Conservation (phyloP, 2,888 invertebrate genomes). For the Rhagium mordax region DNA sequence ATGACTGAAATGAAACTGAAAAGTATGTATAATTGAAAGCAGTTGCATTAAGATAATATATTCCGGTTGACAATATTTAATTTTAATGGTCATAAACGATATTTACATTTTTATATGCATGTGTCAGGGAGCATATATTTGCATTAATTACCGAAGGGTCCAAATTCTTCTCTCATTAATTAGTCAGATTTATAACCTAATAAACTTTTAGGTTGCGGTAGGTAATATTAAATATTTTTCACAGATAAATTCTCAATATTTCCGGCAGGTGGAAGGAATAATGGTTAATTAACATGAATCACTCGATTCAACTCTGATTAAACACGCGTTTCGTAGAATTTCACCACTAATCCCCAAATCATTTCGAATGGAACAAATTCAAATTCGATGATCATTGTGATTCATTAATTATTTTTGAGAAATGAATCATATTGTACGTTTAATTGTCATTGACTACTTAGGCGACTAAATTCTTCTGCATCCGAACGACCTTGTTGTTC, state of each 20-base stretch:
- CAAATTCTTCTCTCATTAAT: slow-evolving; percentile 9
- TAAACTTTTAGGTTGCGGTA: slow-evolving; percentile 12
- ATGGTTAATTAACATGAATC: slow-evolving; percentile 24
- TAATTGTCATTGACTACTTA: slow-evolving; percentile 21
- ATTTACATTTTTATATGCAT: not conserved
- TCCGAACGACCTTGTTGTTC: slow-evolving; percentile 44
- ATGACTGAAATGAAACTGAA: not conserved
- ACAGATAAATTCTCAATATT: slow-evolving; percentile 17
- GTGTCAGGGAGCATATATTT: not conserved
- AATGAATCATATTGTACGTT: slow-evolving; percentile 1
- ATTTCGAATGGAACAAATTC: not conserved
- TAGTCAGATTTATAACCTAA: slow-evolving; percentile 17
- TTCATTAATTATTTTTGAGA: slow-evolving; percentile 13
- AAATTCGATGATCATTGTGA: not conserved
- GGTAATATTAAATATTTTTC: slow-evolving; percentile 21
- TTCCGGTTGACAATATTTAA: not conserved
- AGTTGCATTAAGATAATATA: not conserved
- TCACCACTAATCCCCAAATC: slow-evolving; percentile 1
- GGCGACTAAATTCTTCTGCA: slow-evolving; percentile 42
- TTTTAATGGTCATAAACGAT: not conserved
- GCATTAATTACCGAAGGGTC: slow-evolving; percentile 4
- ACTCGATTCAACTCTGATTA: slow-evolving; percentile 9
- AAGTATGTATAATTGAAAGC: not conserved
- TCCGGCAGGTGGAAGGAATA: slow-evolving; percentile 25
- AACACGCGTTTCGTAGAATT: slow-evolving; percentile 19